phyloP scores from a whole-genome alignment of 2,113 vertebrate genomes.

The Halichoeres trimaculatus region DNA sequence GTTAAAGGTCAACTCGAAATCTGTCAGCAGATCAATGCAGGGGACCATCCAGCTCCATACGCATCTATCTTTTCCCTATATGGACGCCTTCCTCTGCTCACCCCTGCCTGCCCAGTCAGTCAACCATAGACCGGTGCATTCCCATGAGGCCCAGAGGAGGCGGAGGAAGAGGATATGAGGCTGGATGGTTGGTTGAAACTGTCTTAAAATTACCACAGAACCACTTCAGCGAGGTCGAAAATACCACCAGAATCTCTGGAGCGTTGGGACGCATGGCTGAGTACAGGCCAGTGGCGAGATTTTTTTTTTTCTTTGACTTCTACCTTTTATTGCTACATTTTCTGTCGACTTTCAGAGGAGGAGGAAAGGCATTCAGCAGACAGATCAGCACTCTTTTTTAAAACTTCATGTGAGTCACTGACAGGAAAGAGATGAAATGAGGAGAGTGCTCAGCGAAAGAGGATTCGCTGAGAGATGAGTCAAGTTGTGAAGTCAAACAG shows the following conservation, averaged over 20 bases:
- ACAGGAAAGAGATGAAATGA: constrained; percentile 32
- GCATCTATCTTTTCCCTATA: constrained; percentile 37
- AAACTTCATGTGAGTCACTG: constrained; percentile 39
- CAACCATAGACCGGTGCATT: constrained; percentile 61
- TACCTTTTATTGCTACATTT: constrained; percentile 21
- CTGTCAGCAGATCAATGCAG: constrained; percentile 68
- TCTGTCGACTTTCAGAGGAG: background rate
- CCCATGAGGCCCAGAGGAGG: constrained; percentile 43
- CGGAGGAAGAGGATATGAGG: constrained; percentile 60
- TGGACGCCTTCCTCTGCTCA: constrained; percentile 29
- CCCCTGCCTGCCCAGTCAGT: constrained; percentile 52
- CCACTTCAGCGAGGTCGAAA: constrained; percentile 63
- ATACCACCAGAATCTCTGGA: constrained; percentile 57
- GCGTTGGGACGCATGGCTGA: constrained; percentile 52
- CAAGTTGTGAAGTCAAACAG: constrained; percentile 34
- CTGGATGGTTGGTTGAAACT: constrained; percentile 63
- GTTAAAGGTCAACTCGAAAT: constrained; percentile 64
- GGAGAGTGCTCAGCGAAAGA: constrained; percentile 22
- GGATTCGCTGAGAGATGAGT: constrained; percentile 46
- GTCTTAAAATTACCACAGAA: constrained; percentile 61
- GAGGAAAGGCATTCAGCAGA: background rate
- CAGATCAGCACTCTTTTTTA: constrained; percentile 23
- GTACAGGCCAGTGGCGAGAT: background rate
- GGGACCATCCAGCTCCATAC: constrained; percentile 51
- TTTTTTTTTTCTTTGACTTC: background rate